A percentile compares a stretch with the other conserved stretches of the same genome.
These are phyloP conservation scores for Tachyglossus aculeatus DNA, from an alignment of 2,797 vertebrate genomes.

Conservation along the genomic window DNA sequence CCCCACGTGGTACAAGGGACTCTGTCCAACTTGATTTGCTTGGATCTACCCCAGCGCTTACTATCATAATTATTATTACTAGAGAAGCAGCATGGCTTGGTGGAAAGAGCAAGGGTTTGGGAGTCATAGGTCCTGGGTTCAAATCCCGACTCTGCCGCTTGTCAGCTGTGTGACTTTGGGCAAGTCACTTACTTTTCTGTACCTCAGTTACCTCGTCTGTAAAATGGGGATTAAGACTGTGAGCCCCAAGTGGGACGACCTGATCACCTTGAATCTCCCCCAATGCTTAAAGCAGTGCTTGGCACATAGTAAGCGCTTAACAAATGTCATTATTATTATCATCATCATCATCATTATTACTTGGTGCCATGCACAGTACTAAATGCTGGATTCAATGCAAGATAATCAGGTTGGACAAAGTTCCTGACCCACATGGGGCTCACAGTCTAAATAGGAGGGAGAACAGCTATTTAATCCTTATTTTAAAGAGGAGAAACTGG, in stretches of 20 bases:
- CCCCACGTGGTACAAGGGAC: not conserved
- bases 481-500: too few species aligned
- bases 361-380: too few species aligned
- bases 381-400: too few species aligned
- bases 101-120: not conserved
- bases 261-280: too few species aligned
- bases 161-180: not conserved
- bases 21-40: not conserved
- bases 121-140: not conserved
- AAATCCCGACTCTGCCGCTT: not conserved
- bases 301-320: not conserved
- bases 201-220: not conserved
- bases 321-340: not conserved
- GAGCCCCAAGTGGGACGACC: too few species aligned
- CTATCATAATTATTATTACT: not conserved
- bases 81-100: not conserved
- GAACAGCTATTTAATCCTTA: too few species aligned
- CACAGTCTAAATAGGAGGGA: too few species aligned
- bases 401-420: too few species aligned
- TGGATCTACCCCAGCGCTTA: not conserved
- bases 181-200: not conserved
- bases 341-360: too few species aligned
- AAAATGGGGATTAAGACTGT: not conserved
- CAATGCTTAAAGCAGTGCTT: too few species aligned
- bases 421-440: too few species aligned